Percentiles rank a stretch among this genome's conserved stretches.
These are phyloP conservation scores for Erpornis zantholeuca DNA, from an alignment of 2,113 vertebrate genomes.

Conservation along the genomic window DNA sequence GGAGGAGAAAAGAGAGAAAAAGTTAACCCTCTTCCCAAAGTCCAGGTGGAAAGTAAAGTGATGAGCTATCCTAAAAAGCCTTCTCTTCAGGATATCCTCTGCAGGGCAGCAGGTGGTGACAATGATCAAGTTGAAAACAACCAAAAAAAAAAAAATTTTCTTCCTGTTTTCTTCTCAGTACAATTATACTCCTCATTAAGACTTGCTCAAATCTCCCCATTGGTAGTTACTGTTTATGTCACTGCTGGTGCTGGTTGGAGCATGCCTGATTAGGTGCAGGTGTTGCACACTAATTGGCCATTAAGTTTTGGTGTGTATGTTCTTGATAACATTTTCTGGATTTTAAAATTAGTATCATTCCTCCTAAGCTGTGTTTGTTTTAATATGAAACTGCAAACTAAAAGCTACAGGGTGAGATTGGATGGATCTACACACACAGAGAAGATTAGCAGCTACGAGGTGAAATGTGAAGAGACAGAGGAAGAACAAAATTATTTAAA, in stretches of 20 bases:
- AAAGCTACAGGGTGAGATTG: neutral
- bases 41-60: neutral
- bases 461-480: neutral
- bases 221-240: neutral
- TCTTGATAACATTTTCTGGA: neutral
- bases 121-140: neutral
- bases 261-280: neutral
- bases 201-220: neutral
- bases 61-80: neutral
- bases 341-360: neutral
- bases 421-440: fast-evolving
- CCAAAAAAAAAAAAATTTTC: neutral
- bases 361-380: neutral
- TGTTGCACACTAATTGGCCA: constrained; percentile 4
- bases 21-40: fast-evolving
- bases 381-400: neutral
- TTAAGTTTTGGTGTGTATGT: neutral
- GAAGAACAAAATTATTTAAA: neutral
- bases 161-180: neutral
- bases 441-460: neutral
- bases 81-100: neutral
- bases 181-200: neutral
- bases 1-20: neutral
- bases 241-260: neutral
- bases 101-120: neutral